Evolutionary conservation across 2,888 invertebrate species (phyloP), one percentile per base, ranked within the genome.

Genomic region (Cecidostiba fungosa): DNA sequence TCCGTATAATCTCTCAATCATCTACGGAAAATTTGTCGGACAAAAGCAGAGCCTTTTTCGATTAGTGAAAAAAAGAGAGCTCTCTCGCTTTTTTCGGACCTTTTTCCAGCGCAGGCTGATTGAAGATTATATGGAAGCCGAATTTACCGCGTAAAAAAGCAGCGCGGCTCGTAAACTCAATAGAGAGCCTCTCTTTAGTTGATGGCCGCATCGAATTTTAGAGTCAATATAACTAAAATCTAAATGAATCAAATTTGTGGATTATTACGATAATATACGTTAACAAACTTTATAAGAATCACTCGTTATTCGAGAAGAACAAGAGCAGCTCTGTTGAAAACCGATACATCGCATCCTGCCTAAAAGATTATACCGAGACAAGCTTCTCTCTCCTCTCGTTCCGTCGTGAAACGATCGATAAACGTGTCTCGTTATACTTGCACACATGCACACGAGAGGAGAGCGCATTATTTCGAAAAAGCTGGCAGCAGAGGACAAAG

Each of bases 91-190:
- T 78, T 79, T 79, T 32, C 39, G n/a, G 6, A 4, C n/a, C 14
- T 79, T 70, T 70, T 23, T 26, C 59, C 23, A 8, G 3, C 2
- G 10, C 26, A 3, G 6, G 39, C 39, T 66, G 77, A 66, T 77
- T 77, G 39, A 66, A 66, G 77, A 66, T 77, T 77, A 66, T 77
- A 66, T 29, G n/a, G 26, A 32, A 59, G 59, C 59, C 54, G n/a
- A 59, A 77, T 36, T n/a, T n/a, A 32, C 32, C 32, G 36, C 6
- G 36, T 26, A 59, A 77, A 47, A 77, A 59, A 59, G 32, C 6
- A 59, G 32, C 6, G 19, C 10, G 12, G 19, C n/a, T 29, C 36
- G 8, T 32, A 10, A 12, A n/a, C n/a, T 43, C 39, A 14, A 36
- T 66, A 43, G 47, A 78, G 47, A 26, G 43, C 10, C 12, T 10